A percentile compares a stretch with the other conserved stretches of the same genome.
These are phyloP conservation scores for Lepidocolaptes lacrymiger DNA, from an alignment of 2,797 vertebrate genomes.

Conservation along the genomic window DNA sequence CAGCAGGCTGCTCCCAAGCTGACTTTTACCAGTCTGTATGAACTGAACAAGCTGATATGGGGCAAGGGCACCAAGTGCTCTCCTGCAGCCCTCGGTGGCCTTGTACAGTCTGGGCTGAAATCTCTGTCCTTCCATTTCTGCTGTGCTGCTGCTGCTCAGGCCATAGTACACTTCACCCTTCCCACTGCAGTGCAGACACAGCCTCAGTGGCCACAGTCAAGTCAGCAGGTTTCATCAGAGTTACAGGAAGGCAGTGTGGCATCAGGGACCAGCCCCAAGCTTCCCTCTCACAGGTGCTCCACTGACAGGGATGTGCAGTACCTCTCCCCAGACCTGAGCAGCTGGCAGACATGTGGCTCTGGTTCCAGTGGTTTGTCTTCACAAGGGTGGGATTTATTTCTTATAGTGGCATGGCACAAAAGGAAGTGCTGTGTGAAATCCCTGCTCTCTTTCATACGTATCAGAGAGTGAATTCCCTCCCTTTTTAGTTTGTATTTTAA, in stretches of 20 bases:
- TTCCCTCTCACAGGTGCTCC: background rate
- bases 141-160: background rate
- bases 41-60: background rate
- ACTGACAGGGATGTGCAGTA: background rate
- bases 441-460: background rate
- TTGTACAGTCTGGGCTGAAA: background rate
- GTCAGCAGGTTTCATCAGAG: background rate
- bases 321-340: background rate
- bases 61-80: background rate
- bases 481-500: background rate
- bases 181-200: background rate
- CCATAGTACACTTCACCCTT: fast-evolving
- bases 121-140: background rate
- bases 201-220: background rate
- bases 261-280: background rate
- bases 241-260: background rate
- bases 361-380: background rate
- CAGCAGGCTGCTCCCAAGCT: background rate
- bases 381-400: background rate
- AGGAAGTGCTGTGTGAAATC: background rate
- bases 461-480: background rate
- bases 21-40: background rate
- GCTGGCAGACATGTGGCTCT: background rate
- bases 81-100: background rate
- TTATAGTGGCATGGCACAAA: background rate